Conservation (phyloP, 2,888 invertebrate genomes). For the Xanthostigma xanthostigma region DNA sequence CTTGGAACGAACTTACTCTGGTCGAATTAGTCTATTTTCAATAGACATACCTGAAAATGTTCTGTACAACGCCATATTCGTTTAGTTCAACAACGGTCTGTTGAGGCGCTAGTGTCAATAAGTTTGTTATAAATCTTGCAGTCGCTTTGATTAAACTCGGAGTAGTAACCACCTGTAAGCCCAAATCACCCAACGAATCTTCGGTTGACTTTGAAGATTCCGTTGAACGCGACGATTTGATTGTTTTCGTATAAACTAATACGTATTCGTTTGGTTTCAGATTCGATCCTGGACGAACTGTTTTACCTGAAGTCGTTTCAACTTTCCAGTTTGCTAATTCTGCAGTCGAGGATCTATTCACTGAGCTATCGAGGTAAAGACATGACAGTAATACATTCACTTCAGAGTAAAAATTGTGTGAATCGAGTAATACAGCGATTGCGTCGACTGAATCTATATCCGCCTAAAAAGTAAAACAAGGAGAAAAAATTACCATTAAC, state of each 20-base stretch:
- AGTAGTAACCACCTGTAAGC: conserved; percentile 24
- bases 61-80: conserved; percentile 30
- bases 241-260: background rate
- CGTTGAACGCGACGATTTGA: background rate
- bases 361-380: conserved; percentile 4
- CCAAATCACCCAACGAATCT: background rate
- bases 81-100: conserved; percentile 27
- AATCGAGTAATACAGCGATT: conserved; percentile 17
- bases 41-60: conserved; percentile 29
- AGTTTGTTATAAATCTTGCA: conserved; percentile 29
- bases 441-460: conserved; percentile 6
- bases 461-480: too few species aligned
- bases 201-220: background rate
- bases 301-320: background rate
- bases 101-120: conserved; percentile 27
- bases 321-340: conserved; percentile 16
- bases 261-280: too few species aligned
- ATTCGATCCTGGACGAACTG: too few species aligned
- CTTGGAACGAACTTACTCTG: too few species aligned
- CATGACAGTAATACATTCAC: conserved; percentile 3
- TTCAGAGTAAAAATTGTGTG: conserved; percentile 19
- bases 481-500: too few species aligned
- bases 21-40: conserved; percentile 5
- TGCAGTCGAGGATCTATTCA: background rate
- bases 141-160: conserved; percentile 30